Percentiles rank a stretch among this genome's conserved stretches.
Conservation (phyloP, 2,113 vertebrate species). For the Bubo blakistoni region DNA sequence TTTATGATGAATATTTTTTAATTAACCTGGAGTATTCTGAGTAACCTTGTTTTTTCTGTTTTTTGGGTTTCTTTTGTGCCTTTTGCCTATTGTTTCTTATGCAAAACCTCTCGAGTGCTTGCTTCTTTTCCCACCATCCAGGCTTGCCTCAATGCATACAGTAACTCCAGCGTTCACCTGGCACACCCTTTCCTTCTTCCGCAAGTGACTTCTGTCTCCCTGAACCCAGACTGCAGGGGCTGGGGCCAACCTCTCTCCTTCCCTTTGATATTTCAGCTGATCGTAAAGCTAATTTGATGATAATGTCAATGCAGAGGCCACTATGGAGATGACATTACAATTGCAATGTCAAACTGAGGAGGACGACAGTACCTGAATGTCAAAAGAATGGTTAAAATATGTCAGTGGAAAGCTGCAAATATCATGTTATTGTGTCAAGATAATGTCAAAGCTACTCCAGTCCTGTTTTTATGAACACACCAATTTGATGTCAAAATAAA, state of each 20-base stretch:
- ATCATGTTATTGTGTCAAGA: not conserved
- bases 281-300: not conserved
- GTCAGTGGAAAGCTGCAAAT: not conserved
- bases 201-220: not conserved
- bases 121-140: not conserved
- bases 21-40: not conserved
- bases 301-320: not conserved
- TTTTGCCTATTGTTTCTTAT: not conserved
- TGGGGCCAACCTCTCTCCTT: not conserved
- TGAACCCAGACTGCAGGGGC: not conserved
- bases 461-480: not conserved
- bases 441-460: constrained; percentile 12
- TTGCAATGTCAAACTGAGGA: not conserved
- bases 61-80: not conserved
- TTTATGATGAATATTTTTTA: not conserved
- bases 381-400: constrained; percentile 17
- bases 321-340: not conserved
- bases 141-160: fast-evolving
- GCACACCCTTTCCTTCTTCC: not conserved
- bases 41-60: too few relatives aligned
- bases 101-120: not conserved
- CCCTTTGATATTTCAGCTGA: not conserved
- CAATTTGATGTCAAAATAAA: constrained; percentile 2
- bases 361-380: not conserved
- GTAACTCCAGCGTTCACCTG: not conserved